These are phyloP conservation scores for Rostratula benghalensis DNA, from an alignment of 2,113 vertebrate species.

Conservation along the genomic window DNA sequence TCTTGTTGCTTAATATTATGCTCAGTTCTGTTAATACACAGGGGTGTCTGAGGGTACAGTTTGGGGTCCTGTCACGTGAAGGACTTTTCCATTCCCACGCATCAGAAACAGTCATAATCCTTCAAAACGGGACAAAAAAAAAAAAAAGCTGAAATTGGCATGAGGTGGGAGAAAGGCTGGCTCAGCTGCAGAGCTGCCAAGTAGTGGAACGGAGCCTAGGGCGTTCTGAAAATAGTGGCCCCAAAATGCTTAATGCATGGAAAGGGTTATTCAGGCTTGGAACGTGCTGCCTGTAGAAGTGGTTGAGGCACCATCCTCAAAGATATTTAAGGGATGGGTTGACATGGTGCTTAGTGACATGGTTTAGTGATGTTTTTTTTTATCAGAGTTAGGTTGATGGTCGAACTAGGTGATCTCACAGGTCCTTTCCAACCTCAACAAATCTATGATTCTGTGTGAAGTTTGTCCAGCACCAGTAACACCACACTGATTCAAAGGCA, in stretches of 20 bases:
- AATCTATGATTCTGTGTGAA: not conserved
- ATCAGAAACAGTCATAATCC: not conserved
- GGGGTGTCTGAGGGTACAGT: not conserved
- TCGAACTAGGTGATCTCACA: too few species aligned
- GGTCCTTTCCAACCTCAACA: too few species aligned
- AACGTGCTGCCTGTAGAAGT: too few species aligned
- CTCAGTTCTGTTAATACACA: not conserved
- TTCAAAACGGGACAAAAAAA: not conserved
- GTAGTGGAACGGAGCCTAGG: not conserved
- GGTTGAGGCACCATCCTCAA: too few species aligned
- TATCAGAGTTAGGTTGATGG: too few species aligned
- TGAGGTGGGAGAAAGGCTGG: not conserved
- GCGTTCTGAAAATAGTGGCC: not conserved
- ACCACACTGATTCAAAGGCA: not conserved
- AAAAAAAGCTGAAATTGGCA: not conserved
- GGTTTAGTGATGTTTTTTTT: too few species aligned
- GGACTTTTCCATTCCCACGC: not conserved
- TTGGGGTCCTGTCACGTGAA: not conserved
- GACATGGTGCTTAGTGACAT: too few species aligned
- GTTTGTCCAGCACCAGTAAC: not conserved
- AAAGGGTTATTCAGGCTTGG: too few species aligned
- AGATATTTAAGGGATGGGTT: too few species aligned
- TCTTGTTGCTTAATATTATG: not conserved
- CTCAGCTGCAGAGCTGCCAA: not conserved
- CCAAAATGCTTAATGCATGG: too few species aligned